Conservation (phyloP, 2,113 vertebrate species). For the Australoheros scitulus region DNA sequence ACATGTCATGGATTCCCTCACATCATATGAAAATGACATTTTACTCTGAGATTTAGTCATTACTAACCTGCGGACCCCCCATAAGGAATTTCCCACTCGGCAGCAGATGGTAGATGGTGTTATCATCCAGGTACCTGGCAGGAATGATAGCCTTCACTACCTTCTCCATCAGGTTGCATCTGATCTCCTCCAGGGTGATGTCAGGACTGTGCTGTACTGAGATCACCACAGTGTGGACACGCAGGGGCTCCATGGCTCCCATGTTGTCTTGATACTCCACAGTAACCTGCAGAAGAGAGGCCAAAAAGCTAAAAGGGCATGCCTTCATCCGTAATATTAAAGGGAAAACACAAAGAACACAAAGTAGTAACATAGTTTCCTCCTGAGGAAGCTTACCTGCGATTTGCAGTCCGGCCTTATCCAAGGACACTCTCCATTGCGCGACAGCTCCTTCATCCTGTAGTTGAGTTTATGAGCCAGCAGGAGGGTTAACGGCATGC, state of each 20-base stretch:
- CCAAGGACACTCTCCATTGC: conserved; percentile 77
- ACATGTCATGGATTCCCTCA: background rate
- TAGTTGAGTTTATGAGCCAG: conserved; percentile 79
- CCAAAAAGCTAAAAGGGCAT: background rate
- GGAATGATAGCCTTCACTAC: conserved; percentile 77
- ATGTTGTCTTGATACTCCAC: conserved; percentile 78
- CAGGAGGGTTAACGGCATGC: conserved; percentile 79
- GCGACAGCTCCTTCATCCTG: conserved; percentile 75
- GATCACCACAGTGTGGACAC: conserved; percentile 80
- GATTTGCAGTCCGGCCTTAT: conserved; percentile 80
- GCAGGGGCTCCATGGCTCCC: conserved; percentile 78
- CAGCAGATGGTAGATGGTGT: conserved; percentile 80
- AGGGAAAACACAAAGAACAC: background rate
- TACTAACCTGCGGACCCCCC: conserved; percentile 75
- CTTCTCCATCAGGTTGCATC: conserved; percentile 74
- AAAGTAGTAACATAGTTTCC: background rate
- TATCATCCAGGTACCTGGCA: conserved; percentile 74
- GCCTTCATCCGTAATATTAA: background rate
- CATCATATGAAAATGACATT: background rate
- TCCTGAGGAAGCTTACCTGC: conserved; percentile 62
- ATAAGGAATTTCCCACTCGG: conserved; percentile 79
- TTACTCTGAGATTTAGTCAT: background rate
- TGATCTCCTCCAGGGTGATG: conserved; percentile 72
- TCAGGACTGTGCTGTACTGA: conserved; percentile 77
- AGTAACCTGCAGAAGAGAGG: conserved; percentile 65